Evolutionary conservation across 2,113 vertebrate genomes (phyloP), one percentile per base, ranked within the genome.

Genomic region (Lophius piscatorius): DNA sequence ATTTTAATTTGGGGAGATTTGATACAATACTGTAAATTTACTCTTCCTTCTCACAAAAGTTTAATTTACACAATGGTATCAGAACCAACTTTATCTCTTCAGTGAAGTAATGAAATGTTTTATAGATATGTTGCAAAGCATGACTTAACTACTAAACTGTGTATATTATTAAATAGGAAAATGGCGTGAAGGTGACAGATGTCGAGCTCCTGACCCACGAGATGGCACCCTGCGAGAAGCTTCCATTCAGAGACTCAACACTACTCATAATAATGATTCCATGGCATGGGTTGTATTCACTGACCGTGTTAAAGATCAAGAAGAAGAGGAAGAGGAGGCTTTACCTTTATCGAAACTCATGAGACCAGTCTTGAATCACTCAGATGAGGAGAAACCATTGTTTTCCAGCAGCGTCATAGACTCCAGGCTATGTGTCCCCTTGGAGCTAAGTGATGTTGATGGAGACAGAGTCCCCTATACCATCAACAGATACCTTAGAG

Each of bases 401-500:
- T 99, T 99, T 78, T 90, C 93, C 63, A 81, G 88, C 52, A 85
- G 22, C 12, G 40, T 46, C 68, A 91, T 54, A 63, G 82, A 90
- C 72, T 84, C 87, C 0, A 87, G 85, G 6, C 49, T 87, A 9
- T 82, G 83, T 3, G 63, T 87, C 76, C 72, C 90, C 46, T 94
- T 95, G 74, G 82, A 89, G 8, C 86, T 99, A 56, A 92, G 71
- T 50, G 21, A 46, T 45, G 36, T 1, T 41, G 23, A 57, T 48
- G 94, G 91, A 0, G 84, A 92, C 44, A 75, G 68, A 78, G 93
- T 99, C 42, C 97, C 96, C 0, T 94, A 93, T 61, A 98, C 96
- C 21, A 96, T 99, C 84, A 98, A 98, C 83, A 93, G 97, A 74
- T 98, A 98, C 59, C 83, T 99, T 47, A 91, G 95, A 87, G 94